A percentile compares a stretch with the other conserved stretches of the same genome.
Conservation (phyloP, 2,797 vertebrate species). For the Molossus molossus region DNA sequence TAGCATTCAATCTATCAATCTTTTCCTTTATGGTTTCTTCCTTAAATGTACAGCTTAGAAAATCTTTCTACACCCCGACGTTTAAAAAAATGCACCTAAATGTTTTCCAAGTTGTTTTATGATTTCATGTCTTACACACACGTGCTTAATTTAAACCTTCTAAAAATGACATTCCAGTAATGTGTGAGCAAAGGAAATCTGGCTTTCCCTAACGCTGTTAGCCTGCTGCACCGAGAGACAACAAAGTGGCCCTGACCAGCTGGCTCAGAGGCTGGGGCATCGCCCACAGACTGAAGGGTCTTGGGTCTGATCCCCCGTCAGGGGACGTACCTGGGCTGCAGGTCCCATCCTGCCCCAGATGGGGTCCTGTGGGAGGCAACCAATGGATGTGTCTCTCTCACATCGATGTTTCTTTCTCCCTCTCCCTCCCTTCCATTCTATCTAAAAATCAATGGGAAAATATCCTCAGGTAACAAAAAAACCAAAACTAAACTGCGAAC, state of each 20-base stretch:
- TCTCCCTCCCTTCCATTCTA: too few species aligned
- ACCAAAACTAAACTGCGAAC: too few species aligned
- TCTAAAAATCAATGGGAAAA: too few species aligned
- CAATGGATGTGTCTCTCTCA: too few species aligned
- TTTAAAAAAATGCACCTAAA: neutral
- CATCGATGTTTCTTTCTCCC: too few species aligned
- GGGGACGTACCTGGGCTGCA: too few species aligned
- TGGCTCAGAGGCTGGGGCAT: too few species aligned
- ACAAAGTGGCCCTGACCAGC: neutral
- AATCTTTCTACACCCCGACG: neutral
- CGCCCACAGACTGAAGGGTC: too few species aligned
- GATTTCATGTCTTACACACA: neutral
- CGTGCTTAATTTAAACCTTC: neutral
- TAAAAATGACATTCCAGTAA: constrained; percentile 1
- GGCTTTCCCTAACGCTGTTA: neutral
- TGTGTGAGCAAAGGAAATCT: neutral
- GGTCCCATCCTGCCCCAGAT: too few species aligned
- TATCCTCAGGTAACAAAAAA: too few species aligned
- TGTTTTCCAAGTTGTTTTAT: constrained; percentile 2
- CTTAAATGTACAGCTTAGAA: constrained; percentile 7
- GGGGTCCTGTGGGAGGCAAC: too few species aligned
- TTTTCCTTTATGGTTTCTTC: neutral
- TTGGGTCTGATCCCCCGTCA: too few species aligned
- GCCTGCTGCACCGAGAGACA: neutral
- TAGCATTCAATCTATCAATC: neutral